Base-by-base conservation (phyloP, 2,113 vertebrate genomes). In the Ceyx margarethae region DNA sequence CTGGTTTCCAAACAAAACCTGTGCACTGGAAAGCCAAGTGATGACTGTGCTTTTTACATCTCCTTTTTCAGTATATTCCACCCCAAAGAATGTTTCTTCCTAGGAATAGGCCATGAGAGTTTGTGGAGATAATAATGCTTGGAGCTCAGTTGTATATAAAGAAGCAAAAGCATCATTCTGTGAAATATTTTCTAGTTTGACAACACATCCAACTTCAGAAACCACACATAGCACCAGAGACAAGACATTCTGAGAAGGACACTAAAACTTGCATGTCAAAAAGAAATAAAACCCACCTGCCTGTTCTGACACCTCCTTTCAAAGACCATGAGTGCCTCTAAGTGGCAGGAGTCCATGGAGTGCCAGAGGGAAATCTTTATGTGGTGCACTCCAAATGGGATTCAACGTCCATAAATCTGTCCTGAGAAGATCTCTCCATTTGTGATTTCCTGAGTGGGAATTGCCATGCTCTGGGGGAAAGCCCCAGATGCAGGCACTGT, bases 211-310 rank as follows among this genome's bases (percentile, higher is more conserved):
- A 85, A n/a, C 54, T 83, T 75, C 54, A 89, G 71, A 89, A 96
- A 82, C 93, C 33, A 18, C 72, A 69, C 58, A 54, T 90, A 82
- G 92, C 91, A 93, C 89, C 79, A 76, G 71, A 93, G 92, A 95
- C 94, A 90, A 37, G 37, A 10, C 37, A 37, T 37, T 37, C 37
- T 37, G 37, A 37, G 37, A 37, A 37, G 37, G 37, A 37, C 37
- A 37, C 37, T 37, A 37, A 37, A 93, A 75, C 62, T 76, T 94
- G 74, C 76, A 74, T 81, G 81, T 93, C 79, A 84, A 76, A 84
- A 35, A 84, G 75, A 93, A 96, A 87, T 72, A 72, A 79, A 92
- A 93, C 80, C 37, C 93, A 95, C 94, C 88, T 97, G 95, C 69
- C 9, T 88, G 51, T 80, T 84, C 37, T 28, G 67, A n/a, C 51